Base-by-base conservation (phyloP, 2,888 invertebrate genomes). In the Pegoplata infirma region DNA sequence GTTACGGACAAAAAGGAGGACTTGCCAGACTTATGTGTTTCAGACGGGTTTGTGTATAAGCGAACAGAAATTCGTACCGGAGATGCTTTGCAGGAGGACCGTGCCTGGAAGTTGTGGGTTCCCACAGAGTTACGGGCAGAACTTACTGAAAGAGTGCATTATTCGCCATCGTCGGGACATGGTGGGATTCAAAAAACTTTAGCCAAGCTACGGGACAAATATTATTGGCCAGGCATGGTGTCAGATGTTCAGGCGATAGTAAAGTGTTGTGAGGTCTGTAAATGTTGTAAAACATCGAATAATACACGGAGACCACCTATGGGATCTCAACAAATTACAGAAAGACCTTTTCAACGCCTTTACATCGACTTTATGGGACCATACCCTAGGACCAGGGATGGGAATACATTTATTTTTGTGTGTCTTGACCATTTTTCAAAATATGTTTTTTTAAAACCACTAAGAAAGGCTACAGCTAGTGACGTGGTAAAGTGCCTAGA, bases 331-430 rank as follows among this genome's bases (percentile, higher is more conserved):
- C 4, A 5, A 5, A 3, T 25, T 25, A 25, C 53, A 0, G 66
- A 66, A 46, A 23, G 55, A n/a, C 44, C 55, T 0, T 66, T 66
- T 0, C 66, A 66, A 25, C 55, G 66, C 3, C 14, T 66, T 7
- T 55, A 66, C 28, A 16, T 55, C 0, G 66, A 66, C 16, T 5
- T 55, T 7, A 66, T 53, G 5, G 44, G 51, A 1, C 36, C 51
- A 1, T 51, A 51, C 21, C 51, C 64, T 1, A n/a, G 59, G 0
- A 25, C 59, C 5, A 53, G 40, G 4, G 53, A 16, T 40, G 40
- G 53, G 1, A 25, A 64, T 23, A 59, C 53, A 1, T 49, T 21
- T 0, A 51, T 51, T 14, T 36, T 64, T 14, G 21, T 64, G 14
- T 14, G 32, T 14, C 16, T 25, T 5, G 25, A 59, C 7, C 59